A percentile compares a stretch with the other conserved stretches of the same genome.
Conservation (phyloP, 2,888 invertebrate genomes). For the Crioceris asparagi region DNA sequence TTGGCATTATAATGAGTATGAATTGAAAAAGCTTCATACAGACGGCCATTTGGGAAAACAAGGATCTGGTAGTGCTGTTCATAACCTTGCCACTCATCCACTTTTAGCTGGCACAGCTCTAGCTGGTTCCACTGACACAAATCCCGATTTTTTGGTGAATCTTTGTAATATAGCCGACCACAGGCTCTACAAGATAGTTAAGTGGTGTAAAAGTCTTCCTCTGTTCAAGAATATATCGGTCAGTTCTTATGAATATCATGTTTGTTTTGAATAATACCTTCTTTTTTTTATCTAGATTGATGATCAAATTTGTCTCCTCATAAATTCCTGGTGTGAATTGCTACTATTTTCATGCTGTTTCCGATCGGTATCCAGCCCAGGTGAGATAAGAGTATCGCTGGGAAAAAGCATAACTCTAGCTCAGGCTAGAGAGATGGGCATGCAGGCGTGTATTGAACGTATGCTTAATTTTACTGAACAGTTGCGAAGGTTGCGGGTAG, state of each 20-base stretch:
- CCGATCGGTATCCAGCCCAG: constrained; percentile 82
- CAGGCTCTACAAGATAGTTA: constrained; percentile 91
- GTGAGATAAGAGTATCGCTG: constrained; percentile 63
- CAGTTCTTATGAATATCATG: constrained; percentile 20
- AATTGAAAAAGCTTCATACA: constrained; percentile 53
- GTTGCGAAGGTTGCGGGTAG: constrained; percentile 76
- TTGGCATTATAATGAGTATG: constrained; percentile 87
- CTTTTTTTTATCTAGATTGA: constrained; percentile 67
- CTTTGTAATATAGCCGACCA: constrained; percentile 92
- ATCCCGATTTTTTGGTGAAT: constrained; percentile 78
- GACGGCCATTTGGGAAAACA: constrained; percentile 34
- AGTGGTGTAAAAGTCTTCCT: constrained; percentile 96
- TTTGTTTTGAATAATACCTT: constrained; percentile 7
- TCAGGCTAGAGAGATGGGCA: constrained; percentile 61
- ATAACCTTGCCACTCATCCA: constrained; percentile 42
- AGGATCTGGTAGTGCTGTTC: constrained; percentile 35
- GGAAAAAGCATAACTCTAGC: constrained; percentile 54
- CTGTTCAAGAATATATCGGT: constrained; percentile 93
- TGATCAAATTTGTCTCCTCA: constrained; percentile 92
- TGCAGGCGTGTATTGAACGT: constrained; percentile 81
- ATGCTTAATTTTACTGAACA: constrained; percentile 94
- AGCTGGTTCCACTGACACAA: constrained; percentile 46
- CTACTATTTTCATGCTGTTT: constrained; percentile 88
- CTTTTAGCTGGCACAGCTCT: constrained; percentile 46
- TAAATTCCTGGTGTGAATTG: constrained; percentile 96